phyloP scores from a whole-genome alignment of 2,113 vertebrate genomes.

The Paratilapia polleni region DNA sequence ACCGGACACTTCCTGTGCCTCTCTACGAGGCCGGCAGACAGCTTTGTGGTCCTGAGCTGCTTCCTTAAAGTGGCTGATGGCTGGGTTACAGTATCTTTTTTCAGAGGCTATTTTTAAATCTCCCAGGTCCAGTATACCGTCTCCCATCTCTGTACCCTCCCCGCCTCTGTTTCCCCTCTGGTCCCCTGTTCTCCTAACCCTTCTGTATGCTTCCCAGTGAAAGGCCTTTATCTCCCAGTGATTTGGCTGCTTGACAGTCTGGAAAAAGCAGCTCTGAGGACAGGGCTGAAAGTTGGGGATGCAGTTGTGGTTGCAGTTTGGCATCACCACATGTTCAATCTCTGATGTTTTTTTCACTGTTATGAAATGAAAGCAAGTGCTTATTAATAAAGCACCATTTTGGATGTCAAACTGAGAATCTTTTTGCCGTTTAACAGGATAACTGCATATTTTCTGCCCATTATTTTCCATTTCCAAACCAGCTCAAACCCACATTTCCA shows the following conservation, averaged over 20 bases:
- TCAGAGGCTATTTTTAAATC: constrained; percentile 73
- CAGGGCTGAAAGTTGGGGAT: not conserved
- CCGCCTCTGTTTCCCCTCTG: constrained; percentile 30
- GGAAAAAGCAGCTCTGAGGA: not conserved
- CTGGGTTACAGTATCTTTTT: constrained; percentile 65
- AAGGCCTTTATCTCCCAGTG: constrained; percentile 8
- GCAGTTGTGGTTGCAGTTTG: not conserved
- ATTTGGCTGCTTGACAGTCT: constrained; percentile 23
- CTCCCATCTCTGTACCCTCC: constrained; percentile 32
- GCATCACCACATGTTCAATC: not conserved
- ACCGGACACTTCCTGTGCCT: constrained; percentile 45
- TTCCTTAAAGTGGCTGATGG: constrained; percentile 46
- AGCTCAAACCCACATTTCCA: constrained; percentile 19
- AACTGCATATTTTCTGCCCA: not conserved
- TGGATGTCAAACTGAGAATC: not conserved
- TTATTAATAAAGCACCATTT: not conserved
- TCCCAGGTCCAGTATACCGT: constrained; percentile 35
- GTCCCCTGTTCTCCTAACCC: constrained; percentile 2
- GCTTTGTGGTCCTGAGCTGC: constrained; percentile 56
- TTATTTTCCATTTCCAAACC: constrained; percentile 10
- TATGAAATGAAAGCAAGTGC: constrained; percentile 2
- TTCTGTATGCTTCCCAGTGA: constrained; percentile 18
- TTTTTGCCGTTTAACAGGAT: not conserved
- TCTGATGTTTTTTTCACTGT: not conserved
- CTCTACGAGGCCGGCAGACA: constrained; percentile 30